A percentile compares a stretch with the other conserved stretches of the same genome.
These are phyloP conservation scores for Montipora sp. DNA, from an alignment of 64 coral and sea anemone genomes.

Conservation along the genomic window DNA sequence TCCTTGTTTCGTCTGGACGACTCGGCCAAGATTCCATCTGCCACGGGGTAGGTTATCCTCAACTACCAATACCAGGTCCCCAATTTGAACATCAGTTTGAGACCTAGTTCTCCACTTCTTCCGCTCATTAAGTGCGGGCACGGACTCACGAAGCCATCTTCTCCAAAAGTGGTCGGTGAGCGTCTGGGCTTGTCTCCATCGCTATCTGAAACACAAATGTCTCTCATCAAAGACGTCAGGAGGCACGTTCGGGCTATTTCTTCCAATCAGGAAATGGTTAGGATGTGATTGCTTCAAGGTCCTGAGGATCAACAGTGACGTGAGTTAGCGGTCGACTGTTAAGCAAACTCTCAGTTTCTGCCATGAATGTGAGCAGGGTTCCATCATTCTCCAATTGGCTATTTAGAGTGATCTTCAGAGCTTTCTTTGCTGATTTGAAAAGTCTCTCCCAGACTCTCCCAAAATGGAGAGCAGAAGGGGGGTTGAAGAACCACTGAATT, in stretches of 20 bases:
- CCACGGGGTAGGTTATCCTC: constrained; percentile 27
- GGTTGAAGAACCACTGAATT: constrained; percentile 53
- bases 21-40: constrained; percentile 46
- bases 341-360: constrained; percentile 44
- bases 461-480: constrained; percentile 49
- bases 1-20: constrained; percentile 18
- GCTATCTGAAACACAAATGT: constrained; percentile 41
- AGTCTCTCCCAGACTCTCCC: constrained; percentile 48
- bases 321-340: constrained; percentile 69
- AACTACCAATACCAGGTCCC: constrained; percentile 20
- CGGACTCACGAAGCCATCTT: constrained; percentile 27
- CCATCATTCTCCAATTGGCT: constrained; percentile 51
- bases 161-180: constrained; percentile 12
- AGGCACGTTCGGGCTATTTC: constrained; percentile 56
- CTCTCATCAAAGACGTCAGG: constrained; percentile 35
- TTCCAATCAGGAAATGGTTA: constrained; percentile 62
- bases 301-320: constrained; percentile 45
- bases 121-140: background rate
- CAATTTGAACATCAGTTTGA: constrained; percentile 23
- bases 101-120: background rate
- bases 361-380: constrained; percentile 52
- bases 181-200: constrained; percentile 53
- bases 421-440: constrained; percentile 44
- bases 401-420: constrained; percentile 46
- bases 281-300: constrained; percentile 66